Evolutionary conservation across 2,888 invertebrate genomes (phyloP), one percentile per base, ranked within the genome.

Genomic region (Epistrophe grossulariae): DNA sequence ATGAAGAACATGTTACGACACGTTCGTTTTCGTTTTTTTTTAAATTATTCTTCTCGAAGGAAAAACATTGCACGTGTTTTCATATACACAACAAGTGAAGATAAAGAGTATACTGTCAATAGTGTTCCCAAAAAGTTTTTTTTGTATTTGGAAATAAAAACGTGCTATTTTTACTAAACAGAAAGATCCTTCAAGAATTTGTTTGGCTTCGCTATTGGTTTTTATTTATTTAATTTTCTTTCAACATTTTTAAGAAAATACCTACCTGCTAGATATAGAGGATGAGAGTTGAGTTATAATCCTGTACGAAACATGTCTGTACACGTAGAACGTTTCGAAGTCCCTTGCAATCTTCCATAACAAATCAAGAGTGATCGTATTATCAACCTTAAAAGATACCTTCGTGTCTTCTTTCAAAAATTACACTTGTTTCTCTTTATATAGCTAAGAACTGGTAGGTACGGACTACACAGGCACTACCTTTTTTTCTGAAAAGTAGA

Each of bases 131-230:
- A 57, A 43, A 19, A 19, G 40, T 24, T 57, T 45, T 72, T 55
- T 45, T 72, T 55, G 35, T 72, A 28, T 72, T 45, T 35, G 13
- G 13, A 72, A 59, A 45, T 38, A 35, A 4, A 50, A 68, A 68
- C 68, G 68, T 68, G 68, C 68, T 60, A 45, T 72, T 59, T 59
- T 13, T 72, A 70, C 55, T 6, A 70, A 70, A 70, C 50, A 70
- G 38, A 55, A 2, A 52, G 28, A 40, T 55, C 24, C 40, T 28
- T 10, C 4, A 5, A 38, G 10, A 2, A 10, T 40, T 55, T 40
- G 24, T 70, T 43, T 24, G 19, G 19, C 9, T 24, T 40, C 8
- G 24, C 11, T 55, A 11, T 52, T 40, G 9, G n/a, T 52, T 50
- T 66, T 68, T 50, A 35, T 35, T 5, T 35, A 35, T 35, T 1